phyloP scores from a whole-genome alignment of 2,797 vertebrate species.

The Microtus californicus region DNA sequence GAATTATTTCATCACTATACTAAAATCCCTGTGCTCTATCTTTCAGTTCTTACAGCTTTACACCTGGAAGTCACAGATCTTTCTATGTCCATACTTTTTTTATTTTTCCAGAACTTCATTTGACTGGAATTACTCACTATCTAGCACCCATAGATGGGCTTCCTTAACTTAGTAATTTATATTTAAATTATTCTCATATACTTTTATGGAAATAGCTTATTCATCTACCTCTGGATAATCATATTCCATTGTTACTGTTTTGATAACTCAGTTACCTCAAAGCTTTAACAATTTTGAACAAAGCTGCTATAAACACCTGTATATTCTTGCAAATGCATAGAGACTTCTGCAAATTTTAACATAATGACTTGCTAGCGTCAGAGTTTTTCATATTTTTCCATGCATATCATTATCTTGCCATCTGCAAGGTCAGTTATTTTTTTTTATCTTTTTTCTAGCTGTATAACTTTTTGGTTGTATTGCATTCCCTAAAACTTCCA shows the following conservation, averaged over 20 bases:
- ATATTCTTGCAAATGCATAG: not conserved
- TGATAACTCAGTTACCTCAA: not conserved
- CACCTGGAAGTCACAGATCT: not conserved
- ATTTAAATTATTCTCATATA: not conserved
- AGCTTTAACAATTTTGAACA: not conserved
- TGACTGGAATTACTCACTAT: not conserved
- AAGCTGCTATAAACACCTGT: not conserved
- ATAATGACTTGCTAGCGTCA: not conserved
- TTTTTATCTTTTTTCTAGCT: not conserved
- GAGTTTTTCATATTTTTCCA: not conserved
- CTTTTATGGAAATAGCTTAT: not conserved
- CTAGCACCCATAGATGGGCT: not conserved
- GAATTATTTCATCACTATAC: not conserved
- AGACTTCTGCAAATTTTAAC: not conserved
- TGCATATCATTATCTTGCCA: not conserved
- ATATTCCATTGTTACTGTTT: not conserved
- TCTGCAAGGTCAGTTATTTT: not conserved
- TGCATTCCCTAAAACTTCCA: not conserved
- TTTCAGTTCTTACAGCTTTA: not conserved
- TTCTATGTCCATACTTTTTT: not conserved
- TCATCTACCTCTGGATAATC: not conserved
- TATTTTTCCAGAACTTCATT: not conserved
- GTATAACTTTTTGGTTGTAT: not conserved
- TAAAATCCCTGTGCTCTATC: not conserved
- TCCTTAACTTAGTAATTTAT: not conserved